Evolutionary conservation across 2,113 vertebrate species (phyloP), one percentile per base, ranked within the genome.

Genomic region (Malurus melanocephalus): DNA sequence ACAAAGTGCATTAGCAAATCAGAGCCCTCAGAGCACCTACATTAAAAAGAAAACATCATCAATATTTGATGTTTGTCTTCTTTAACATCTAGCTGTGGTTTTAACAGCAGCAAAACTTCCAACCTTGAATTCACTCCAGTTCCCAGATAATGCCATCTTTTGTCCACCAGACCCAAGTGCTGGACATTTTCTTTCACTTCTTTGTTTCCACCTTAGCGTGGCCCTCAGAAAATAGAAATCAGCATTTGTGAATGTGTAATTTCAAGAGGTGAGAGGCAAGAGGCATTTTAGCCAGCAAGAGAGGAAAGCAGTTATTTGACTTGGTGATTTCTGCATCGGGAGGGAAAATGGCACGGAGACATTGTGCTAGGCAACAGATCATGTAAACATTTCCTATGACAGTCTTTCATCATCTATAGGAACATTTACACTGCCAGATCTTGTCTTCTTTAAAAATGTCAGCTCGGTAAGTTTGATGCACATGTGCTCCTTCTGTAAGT

Each of bases 391-490:
- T 94, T 96, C 93, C 91, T 90, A 90, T 92, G 95, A 96, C 92
- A 95, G 94, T 96, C 95, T 96, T 95, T 97, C 96, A 84, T 96
- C 97, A 94, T 96, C 77, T 88, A 95, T 85, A 88, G 75, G 93
- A 95, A 91, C 60, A 46, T 82, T 86, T 89, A 92, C 89, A 85
- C 84, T 93, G 91, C 96, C 94, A 95, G 93, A 93, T 94, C 95
- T 95, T 94, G 95, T 95, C 95, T 95, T 95, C 94, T 96, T 96
- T 96, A 91, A 94, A 97, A 97, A 96, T 95, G 96, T 96, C 96
- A 95, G 93, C 91, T 86, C 7, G 10, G 95, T 93, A 92, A 95
- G 95, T 96, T 95, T 92, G 95, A 97, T 95, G 93, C 93, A 76
- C 95, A 94, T 73, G 93, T 94, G 95, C 88, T 96, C 95, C 95